Evolutionary conservation across 1,140 invertebrate genomes (phyloP), one percentile per base, ranked within the genome.

Genomic region (Drosophila sucinea): DNA sequence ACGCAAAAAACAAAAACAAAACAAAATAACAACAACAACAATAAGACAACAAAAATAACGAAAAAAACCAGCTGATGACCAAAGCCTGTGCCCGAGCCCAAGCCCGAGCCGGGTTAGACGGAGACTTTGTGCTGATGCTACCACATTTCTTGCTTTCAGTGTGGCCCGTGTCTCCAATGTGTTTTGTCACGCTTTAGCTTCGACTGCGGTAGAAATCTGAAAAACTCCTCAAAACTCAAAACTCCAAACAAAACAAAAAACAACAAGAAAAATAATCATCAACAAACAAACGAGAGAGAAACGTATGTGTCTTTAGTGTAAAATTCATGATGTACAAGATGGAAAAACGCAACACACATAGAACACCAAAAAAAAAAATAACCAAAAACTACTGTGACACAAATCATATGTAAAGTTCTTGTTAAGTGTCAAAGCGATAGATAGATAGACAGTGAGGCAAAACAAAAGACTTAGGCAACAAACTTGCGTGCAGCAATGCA

Each of bases 71-170:
- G 83, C 84, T 87, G 83, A 87, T 86, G 84, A 62, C 67, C 75
- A 77, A 38, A 51, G 44, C 23, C 72, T 5, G 8, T 17, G 17
- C 17, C 17, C 17, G 55, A 64, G 61, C 44, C 65, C 60, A 60
- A 40, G 56, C 67, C 61, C 71, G 29, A 65, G 70, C 60, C 63
- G 70, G 67, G 78, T 81, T 51, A 51, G 78, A 78, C 75, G 67
- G 84, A 89, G 84, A 90, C 81, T 89, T 90, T 75, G 75, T 84
- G 85, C 77, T 90, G 84, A 89, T 89, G 85, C 85, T 90, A 85
- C 84, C 77, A 67, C 84, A 71, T 63, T 80, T 65, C 73, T 77
- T 87, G 80, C 84, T 77, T 89, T 89, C 81, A 89, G 84, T 89
- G 84, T 70, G 84, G 85, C 84, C 85, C 84, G 84, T 80, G 84